Base-by-base conservation (phyloP, 2,113 vertebrate species). In the Hemiprocne comata region DNA sequence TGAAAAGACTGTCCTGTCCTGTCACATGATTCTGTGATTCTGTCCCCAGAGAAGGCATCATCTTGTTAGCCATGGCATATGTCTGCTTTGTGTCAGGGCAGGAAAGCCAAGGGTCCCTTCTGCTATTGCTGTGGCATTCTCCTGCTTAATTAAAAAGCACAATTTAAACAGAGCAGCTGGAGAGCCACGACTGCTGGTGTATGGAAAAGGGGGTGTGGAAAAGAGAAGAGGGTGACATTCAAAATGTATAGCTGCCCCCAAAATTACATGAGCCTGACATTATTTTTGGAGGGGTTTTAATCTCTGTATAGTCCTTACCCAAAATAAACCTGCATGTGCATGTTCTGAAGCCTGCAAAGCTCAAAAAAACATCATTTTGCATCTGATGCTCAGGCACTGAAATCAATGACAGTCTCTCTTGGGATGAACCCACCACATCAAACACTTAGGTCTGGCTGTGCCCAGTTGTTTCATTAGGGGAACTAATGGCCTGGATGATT, bases 81-180 rank as follows among this genome's bases (percentile, higher is more conserved):
- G 64, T 20, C 46, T 95, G 81, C 74, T 89, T 58, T 82, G 84
- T 82, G 54, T 38, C 84, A 82, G 78, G 19, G 54, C 51, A 91
- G 87, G 73, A 76, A 87, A 85, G 81, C 61, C 29, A 11, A 53
- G 70, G 36, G 58, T 73, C 81, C 78, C 87, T 94, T 94, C 93
- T 92, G 89, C 70, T 85, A 11, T 17, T 61, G 77, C 66, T 57
- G 74, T 64, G 38, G 17, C 31, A 64, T 73, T 88, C 31, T 72
- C 17, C 24, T 53, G 54, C 48, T 62, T 88, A 93, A 93, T 95
- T 85, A 64, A 76, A 75, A 54, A 48, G 2, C 44, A 57, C 31
- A 25, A 79, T 94, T 87, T 61, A 85, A 87, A 36, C 55, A 81
- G 84, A 89, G 81, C 87, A 92, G 65, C 69, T 95, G 94, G 76